These are phyloP conservation scores for Porphyrio hochstetteri DNA, from an alignment of 2,113 vertebrate species.

Conservation along the genomic window DNA sequence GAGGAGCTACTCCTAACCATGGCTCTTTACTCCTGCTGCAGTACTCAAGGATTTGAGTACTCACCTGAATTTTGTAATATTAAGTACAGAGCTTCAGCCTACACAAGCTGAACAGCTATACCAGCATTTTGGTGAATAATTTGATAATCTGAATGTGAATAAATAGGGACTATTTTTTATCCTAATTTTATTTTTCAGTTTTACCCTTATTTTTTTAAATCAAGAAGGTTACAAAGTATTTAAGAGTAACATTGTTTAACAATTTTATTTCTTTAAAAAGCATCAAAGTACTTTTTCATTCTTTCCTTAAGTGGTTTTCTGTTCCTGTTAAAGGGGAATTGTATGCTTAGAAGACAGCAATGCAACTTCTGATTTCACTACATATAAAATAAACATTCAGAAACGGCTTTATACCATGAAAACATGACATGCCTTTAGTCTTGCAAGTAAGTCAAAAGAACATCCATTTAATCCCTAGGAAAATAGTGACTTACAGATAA, in stretches of 20 bases:
- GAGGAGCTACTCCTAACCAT: neutral
- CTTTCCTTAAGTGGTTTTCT: neutral
- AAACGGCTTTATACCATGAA: neutral
- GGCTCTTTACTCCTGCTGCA: neutral
- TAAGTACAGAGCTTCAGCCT: neutral
- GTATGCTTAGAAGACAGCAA: neutral
- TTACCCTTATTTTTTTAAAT: neutral
- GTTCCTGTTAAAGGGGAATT: neutral
- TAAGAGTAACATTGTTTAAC: neutral
- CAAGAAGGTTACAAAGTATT: neutral
- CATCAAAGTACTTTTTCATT: neutral
- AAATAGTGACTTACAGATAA: neutral
- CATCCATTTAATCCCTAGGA: neutral
- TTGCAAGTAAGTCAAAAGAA: neutral
- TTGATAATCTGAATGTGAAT: neutral
- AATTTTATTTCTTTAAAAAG: neutral
- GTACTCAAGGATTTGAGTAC: neutral
- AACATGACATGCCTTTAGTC: neutral
- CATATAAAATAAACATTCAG: neutral
- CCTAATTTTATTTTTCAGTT: neutral
- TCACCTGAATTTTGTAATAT: neutral
- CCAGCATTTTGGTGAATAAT: neutral
- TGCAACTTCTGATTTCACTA: neutral
- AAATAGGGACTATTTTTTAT: neutral
- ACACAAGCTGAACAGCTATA: neutral